Conservation (phyloP, 2,888 invertebrate species). For the Asteroscopus sphinx region DNA sequence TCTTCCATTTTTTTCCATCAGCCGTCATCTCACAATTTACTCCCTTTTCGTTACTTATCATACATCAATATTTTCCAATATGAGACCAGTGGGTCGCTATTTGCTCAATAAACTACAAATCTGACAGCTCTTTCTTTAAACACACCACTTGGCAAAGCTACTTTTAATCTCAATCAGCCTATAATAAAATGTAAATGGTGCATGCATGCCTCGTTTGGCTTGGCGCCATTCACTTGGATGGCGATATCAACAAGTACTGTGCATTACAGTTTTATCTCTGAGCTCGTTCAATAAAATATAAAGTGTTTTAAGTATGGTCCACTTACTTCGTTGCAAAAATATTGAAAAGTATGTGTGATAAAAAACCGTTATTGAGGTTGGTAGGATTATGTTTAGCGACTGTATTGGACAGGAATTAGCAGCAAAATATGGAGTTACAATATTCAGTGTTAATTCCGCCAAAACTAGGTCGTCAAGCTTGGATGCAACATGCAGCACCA, state of each 20-base stretch:
- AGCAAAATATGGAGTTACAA: too few relatives aligned
- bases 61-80: too few relatives aligned
- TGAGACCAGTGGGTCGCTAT: too few relatives aligned
- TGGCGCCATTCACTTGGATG: constrained; percentile 46
- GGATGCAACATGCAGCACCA: too few relatives aligned
- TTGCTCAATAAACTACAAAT: neutral
- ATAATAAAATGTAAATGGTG: constrained; percentile 43
- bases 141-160: constrained; percentile 21
- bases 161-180: constrained; percentile 20
- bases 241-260: constrained; percentile 33
- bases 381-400: too few relatives aligned
- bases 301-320: constrained; percentile 14
- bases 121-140: neutral
- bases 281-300: constrained; percentile 36
- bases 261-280: constrained; percentile 40
- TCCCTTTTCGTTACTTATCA: too few relatives aligned
- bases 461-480: too few relatives aligned
- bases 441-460: too few relatives aligned
- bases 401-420: too few relatives aligned
- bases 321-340: constrained; percentile 22
- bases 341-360: constrained; percentile 9
- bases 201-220: constrained; percentile 30
- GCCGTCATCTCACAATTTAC: too few relatives aligned
- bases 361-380: neutral
- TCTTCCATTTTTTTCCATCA: too few relatives aligned